Conservation (phyloP, 1,140 invertebrate species). For the Drosophila bocqueti region DNA sequence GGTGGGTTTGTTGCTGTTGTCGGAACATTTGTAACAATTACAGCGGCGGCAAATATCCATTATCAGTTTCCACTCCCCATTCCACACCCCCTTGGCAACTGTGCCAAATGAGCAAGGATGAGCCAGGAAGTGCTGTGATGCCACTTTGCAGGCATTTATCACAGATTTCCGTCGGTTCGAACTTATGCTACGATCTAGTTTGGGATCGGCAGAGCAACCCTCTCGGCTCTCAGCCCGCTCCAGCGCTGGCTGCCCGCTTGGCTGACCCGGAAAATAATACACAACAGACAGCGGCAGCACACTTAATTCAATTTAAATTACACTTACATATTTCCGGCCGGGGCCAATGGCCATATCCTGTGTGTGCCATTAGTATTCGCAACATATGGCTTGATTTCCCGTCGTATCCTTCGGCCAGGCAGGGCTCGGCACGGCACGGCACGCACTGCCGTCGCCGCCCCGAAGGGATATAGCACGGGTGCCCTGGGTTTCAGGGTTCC, state of each 20-base stretch:
- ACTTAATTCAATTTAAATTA: slow-evolving; percentile 85
- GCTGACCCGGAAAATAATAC: slow-evolving; percentile 46
- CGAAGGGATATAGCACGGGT: slow-evolving; percentile 16
- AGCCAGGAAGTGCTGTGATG: slow-evolving; percentile 9
- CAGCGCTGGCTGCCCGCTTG: slow-evolving; percentile 6
- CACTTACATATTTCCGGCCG: slow-evolving; percentile 79
- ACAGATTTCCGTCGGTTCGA: slow-evolving; percentile 49
- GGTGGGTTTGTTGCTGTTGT: slow-evolving; percentile 20
- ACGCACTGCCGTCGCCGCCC: slow-evolving; percentile 24
- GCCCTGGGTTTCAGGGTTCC: neutral
- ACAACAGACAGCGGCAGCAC: slow-evolving; percentile 22
- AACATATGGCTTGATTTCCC: slow-evolving; percentile 84
- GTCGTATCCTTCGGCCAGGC: slow-evolving; percentile 54
- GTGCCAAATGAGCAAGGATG: slow-evolving; percentile 11
- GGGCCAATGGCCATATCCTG: slow-evolving; percentile 35
- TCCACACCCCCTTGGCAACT: neutral
- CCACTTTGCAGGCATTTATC: slow-evolving; percentile 78
- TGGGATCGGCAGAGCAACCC: slow-evolving; percentile 12
- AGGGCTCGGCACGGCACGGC: slow-evolving; percentile 6
- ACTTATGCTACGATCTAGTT: slow-evolving; percentile 29
- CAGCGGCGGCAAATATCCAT: slow-evolving; percentile 48
- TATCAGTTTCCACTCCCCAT: slow-evolving; percentile 38
- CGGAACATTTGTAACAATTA: slow-evolving; percentile 78
- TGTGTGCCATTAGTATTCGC: slow-evolving; percentile 80
- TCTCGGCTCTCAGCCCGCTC: neutral